These are phyloP conservation scores for Branchipolynoe longqiensis DNA, from an alignment of 2,888 invertebrate genomes.

Conservation along the genomic window DNA sequence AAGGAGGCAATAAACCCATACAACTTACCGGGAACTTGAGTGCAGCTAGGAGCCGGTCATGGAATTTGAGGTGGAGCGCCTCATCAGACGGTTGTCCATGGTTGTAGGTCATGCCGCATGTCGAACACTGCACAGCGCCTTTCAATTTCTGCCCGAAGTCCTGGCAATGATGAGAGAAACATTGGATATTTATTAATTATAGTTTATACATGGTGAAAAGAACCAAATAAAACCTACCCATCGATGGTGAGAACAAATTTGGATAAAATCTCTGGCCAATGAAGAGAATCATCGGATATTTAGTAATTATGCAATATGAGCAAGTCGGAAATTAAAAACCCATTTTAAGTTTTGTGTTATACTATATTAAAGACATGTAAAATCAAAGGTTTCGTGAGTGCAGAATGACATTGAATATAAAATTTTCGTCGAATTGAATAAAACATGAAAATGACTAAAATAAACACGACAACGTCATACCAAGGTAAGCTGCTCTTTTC, in stretches of 20 bases:
- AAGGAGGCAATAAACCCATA: not conserved
- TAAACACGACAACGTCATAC: conserved; percentile 48
- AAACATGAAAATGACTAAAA: not conserved
- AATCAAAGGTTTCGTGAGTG: too few species aligned
- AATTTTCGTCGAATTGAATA: too few species aligned
- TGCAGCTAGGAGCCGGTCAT: conserved; percentile 72
- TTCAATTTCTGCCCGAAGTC: conserved; percentile 80
- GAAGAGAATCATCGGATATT: too few species aligned
- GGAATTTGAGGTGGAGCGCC: conserved; percentile 77
- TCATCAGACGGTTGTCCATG: conserved; percentile 77
- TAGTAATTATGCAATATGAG: too few species aligned
- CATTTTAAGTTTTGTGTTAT: too few species aligned
- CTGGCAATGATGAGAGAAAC: conserved; percentile 70
- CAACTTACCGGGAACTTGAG: conserved; percentile 78
- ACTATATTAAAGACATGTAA: too few species aligned
- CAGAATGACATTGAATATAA: too few species aligned
- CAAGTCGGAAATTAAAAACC: too few species aligned
- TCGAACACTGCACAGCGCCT: conserved; percentile 77
- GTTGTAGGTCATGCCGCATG: conserved; percentile 79
- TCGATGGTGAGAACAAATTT: too few species aligned
- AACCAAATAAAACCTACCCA: too few species aligned
- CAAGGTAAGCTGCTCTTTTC: conserved; percentile 62
- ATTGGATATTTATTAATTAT: not conserved
- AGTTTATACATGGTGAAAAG: too few species aligned
- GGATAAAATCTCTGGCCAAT: too few species aligned